Percentiles rank a stretch among this genome's conserved stretches.
Conservation (phyloP, 92 coral and sea anemone genomes). For the Desmophyllum pertusum region DNA sequence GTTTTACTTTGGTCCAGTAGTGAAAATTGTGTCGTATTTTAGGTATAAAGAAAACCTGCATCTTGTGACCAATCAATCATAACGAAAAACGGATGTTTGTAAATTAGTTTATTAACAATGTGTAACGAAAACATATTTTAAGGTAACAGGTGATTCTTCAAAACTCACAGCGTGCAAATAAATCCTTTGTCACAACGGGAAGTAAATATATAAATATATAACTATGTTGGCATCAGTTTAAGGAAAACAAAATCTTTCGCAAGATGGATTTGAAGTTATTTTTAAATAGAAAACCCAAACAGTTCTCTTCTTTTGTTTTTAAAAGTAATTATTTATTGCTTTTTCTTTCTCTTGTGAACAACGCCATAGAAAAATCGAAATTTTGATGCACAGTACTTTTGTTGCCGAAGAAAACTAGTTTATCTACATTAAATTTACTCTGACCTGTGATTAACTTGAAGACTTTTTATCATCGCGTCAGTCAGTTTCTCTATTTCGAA, state of each 20-base stretch:
- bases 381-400: background rate
- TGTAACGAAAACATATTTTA: background rate
- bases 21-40: background rate
- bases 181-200: background rate
- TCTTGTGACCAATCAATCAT: background rate
- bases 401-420: background rate
- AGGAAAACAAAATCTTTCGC: background rate
- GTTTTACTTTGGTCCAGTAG: too few species aligned
- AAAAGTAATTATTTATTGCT: background rate
- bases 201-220: too few species aligned
- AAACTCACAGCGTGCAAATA: constrained; percentile 6
- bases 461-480: background rate
- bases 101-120: background rate
- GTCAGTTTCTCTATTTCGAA: background rate
- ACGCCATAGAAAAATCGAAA: background rate
- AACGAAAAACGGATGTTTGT: background rate
- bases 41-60: background rate
- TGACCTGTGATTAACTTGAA: background rate
- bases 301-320: background rate
- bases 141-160: constrained; percentile 16
- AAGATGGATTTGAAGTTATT: background rate
- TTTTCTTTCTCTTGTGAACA: background rate
- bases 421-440: background rate
- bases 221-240: background rate
- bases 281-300: background rate